A percentile compares a stretch with the other conserved stretches of the same genome.
Evolutionary conservation across 2,888 invertebrate species (phyloP).

Genomic region (Chymomyza procnemis): DNA sequence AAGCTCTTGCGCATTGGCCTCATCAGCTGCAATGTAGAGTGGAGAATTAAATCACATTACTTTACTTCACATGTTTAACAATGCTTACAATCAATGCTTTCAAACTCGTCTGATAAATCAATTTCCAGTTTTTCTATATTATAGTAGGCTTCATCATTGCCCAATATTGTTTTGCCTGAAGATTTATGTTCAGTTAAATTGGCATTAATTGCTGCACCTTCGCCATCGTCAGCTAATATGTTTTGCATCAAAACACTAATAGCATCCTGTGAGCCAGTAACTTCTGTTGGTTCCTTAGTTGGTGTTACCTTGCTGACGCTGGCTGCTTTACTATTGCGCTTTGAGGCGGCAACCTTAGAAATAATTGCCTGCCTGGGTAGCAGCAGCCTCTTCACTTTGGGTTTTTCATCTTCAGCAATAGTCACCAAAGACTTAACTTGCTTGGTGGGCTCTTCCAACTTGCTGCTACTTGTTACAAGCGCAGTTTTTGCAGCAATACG

Average conservation of each 20-base stretch:
- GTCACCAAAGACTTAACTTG: not conserved
- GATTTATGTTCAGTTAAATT: not conserved
- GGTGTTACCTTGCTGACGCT: not conserved
- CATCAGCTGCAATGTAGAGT: not conserved
- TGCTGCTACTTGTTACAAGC: not conserved
- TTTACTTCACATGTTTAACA: not conserved
- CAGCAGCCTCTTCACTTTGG: not conserved
- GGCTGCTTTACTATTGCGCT: not conserved
- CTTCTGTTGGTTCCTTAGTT: not conserved
- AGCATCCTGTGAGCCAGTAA: constrained; percentile 45
- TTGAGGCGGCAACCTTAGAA: not conserved
- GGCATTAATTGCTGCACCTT: constrained; percentile 7
- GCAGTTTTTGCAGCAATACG: not conserved
- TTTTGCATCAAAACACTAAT: constrained; percentile 44
- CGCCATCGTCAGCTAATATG: constrained; percentile 44
- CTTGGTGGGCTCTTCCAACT: not conserved
- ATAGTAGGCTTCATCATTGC: not conserved
- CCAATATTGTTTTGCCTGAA: not conserved
- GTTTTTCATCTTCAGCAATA: not conserved
- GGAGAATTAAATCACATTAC: not conserved
- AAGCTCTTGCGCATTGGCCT: not conserved
- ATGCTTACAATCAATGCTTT: not conserved
- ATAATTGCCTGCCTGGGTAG: not conserved
- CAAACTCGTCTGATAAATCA: not conserved
- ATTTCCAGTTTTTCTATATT: not conserved